These are phyloP conservation scores for Scyliorhinus canicula DNA, from an alignment of 2,797 vertebrate species.

Conservation along the genomic window DNA sequence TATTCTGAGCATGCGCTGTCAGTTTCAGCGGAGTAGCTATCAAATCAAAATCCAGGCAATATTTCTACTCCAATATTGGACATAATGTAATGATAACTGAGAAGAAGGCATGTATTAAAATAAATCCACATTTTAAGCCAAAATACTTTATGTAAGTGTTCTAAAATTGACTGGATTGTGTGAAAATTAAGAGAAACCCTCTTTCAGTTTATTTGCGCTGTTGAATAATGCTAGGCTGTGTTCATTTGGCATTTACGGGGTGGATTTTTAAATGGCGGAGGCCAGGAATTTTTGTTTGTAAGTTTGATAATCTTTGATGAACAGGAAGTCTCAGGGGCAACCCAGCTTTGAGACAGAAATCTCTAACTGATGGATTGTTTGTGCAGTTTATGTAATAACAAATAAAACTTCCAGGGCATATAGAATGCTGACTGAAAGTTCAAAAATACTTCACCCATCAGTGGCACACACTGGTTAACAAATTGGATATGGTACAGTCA, in stretches of 20 bases:
- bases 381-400: not conserved
- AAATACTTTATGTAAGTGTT: not conserved
- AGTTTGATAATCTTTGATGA: not conserved
- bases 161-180: not conserved
- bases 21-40: not conserved
- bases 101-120: not conserved
- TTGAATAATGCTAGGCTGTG: not conserved
- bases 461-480: not conserved
- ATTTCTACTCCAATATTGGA: not conserved
- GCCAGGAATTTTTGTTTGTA: not conserved
- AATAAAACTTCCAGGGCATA: not conserved
- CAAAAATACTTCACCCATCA: not conserved
- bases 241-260: not conserved
- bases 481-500: not conserved
- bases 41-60: not conserved
- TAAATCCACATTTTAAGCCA: not conserved
- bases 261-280: not conserved
- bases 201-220: not conserved
- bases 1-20: not conserved
- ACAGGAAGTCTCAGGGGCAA: not conserved
- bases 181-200: not conserved
- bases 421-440: not conserved
- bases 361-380: not conserved
- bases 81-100: not conserved
- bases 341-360: not conserved